phyloP scores from a whole-genome alignment of 92 coral and sea anemone genomes.

The Meandrina meandrites region DNA sequence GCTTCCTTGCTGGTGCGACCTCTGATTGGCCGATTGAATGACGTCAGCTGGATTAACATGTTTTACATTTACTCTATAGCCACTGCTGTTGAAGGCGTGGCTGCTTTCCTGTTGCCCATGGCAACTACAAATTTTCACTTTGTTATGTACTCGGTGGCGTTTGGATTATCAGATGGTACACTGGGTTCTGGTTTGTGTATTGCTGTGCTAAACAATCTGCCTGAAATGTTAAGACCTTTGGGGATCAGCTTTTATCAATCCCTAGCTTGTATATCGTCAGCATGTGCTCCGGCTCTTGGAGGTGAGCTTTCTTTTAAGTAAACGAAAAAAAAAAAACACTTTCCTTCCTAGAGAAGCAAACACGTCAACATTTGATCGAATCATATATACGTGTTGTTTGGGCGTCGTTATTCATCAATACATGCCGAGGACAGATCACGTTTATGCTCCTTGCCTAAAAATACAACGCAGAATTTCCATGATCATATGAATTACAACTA shows the following conservation, averaged over 20 bases:
- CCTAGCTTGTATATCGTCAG: background rate
- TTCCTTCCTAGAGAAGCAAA: too few relatives aligned
- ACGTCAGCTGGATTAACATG: slow-evolving; percentile 29
- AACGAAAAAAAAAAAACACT: too few relatives aligned
- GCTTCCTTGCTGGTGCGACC: slow-evolving; percentile 48
- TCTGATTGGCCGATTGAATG: slow-evolving; percentile 44
- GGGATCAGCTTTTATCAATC: slow-evolving; percentile 27
- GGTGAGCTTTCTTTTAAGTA: slow-evolving; percentile 18
- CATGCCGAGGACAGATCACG: too few relatives aligned
- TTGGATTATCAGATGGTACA: slow-evolving; percentile 47
- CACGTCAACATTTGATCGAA: too few relatives aligned
- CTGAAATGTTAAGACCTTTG: slow-evolving; percentile 24
- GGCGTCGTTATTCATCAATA: too few relatives aligned
- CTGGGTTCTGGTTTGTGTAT: slow-evolving; percentile 30
- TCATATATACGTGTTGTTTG: too few relatives aligned
- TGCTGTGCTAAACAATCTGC: slow-evolving; percentile 24
- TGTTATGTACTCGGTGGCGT: slow-evolving; percentile 29
- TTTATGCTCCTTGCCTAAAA: too few relatives aligned
- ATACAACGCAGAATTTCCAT: too few relatives aligned
- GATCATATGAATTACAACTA: too few relatives aligned
- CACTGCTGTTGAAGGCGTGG: slow-evolving; percentile 28
- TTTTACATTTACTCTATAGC: slow-evolving; percentile 28
- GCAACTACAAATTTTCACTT: slow-evolving; percentile 22
- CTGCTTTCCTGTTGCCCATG: slow-evolving; percentile 34
- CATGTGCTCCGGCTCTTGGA: slow-evolving; percentile 48